Evolutionary conservation across 2,797 vertebrate genomes (phyloP), one percentile per base, ranked within the genome.

Genomic region (Girardinus metallicus): DNA sequence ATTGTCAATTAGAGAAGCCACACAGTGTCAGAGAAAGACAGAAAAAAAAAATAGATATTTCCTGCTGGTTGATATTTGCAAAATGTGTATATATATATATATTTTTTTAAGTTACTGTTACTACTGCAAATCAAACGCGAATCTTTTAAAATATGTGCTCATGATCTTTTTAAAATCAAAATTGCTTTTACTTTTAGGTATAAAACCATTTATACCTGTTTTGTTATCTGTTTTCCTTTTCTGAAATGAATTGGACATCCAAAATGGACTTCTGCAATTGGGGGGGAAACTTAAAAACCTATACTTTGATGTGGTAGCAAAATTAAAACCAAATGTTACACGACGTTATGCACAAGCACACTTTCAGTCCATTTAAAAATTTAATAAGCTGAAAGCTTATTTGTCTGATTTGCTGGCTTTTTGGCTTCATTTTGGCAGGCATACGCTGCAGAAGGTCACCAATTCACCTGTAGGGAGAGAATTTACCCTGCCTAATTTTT

Each of bases 401-500:
- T 91, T 85, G 73, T 66, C 73, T 83, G 78, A 82, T 91, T 82
- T 86, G 57, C 51, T 23, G 72, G 26, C 66, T 80, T 80, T 84
- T 66, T 72, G 71, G 81, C 81, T 80, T 82, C 76, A 84, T 89
- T 85, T 78, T 88, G 86, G 85, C 82, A 85, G 78, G 55, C 82
- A 80, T 79, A 83, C 47, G 13, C 77, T 29, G 60, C 77, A 85
- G 86, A 93, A 91, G 89, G 89, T 91, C 89, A 92, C 78, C 82
- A 64, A 86, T 89, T 87, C 87, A 88, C 89, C 86, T 89, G 81
- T 66, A 87, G 88, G 82, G 82, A 10, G 64, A 85, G 76, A 91
- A 92, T 91, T 91, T 83, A 84, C 60, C 83, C 85, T 64, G 66
- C 80, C 85, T 90, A 86, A 89, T 92, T 91, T 86, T 88, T 77